A percentile compares a stretch with the other conserved stretches of the same genome.
Conservation (phyloP, 2,888 invertebrate genomes). For the Chloroclystis v-ata region DNA sequence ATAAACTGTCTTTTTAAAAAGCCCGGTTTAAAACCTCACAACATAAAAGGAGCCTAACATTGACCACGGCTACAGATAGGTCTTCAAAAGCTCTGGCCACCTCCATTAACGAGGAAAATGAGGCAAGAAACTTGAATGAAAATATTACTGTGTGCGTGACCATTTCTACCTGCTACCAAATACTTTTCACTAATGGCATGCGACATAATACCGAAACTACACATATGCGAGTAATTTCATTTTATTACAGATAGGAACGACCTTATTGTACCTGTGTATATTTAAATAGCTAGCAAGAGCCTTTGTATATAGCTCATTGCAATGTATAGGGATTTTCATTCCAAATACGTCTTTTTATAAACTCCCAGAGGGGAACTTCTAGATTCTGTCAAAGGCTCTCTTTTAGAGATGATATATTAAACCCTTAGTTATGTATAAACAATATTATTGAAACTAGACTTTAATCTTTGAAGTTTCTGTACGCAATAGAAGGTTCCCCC, state of each 20-base stretch:
- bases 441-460: too few relatives aligned
- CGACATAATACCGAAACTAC: conserved; percentile 19
- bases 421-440: too few relatives aligned
- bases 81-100: conserved; percentile 21
- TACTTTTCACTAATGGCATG: conserved; percentile 23
- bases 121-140: conserved; percentile 25
- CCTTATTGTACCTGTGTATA: background rate
- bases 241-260: conserved; percentile 7
- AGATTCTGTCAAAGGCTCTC: too few relatives aligned
- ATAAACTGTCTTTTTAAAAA: background rate
- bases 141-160: conserved; percentile 25
- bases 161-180: conserved; percentile 14
- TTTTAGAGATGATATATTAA: too few relatives aligned
- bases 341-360: too few relatives aligned
- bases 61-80: conserved; percentile 1
- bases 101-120: conserved; percentile 23
- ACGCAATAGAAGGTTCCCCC: too few relatives aligned
- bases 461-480: too few relatives aligned
- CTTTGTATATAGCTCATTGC: too few relatives aligned
- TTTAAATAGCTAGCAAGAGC: too few relatives aligned
- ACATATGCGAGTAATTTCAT: conserved; percentile 22
- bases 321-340: too few relatives aligned
- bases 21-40: background rate
- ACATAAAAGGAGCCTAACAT: background rate
- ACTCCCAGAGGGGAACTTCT: too few relatives aligned